phyloP scores from a whole-genome alignment of 1,140 invertebrate species.

The Lamellibrachia luymesi region DNA sequence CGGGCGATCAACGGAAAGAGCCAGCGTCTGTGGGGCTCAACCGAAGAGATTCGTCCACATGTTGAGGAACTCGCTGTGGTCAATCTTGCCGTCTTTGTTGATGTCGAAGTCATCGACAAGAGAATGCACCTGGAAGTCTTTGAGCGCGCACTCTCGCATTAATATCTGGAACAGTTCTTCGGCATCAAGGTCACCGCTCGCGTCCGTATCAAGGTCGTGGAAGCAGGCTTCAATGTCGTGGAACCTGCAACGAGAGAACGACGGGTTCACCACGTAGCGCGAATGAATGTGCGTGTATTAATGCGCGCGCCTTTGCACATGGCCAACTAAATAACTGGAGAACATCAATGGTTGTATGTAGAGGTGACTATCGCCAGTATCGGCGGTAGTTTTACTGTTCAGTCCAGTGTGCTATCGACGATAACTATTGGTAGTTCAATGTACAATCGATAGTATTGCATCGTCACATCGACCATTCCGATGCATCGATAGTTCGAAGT shows the following conservation, averaged over 20 bases:
- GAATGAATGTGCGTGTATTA: neutral
- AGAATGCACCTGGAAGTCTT: constrained; percentile 8
- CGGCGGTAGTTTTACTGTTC: too few relatives aligned
- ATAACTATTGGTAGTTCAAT: too few relatives aligned
- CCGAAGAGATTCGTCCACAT: constrained; percentile 15
- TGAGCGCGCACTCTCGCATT: constrained; percentile 1
- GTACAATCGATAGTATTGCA: too few relatives aligned
- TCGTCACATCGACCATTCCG: too few relatives aligned
- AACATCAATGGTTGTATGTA: too few relatives aligned
- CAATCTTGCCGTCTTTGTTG: constrained; percentile 4
- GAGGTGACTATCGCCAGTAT: too few relatives aligned
- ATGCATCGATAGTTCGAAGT: too few relatives aligned
- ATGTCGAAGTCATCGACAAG: constrained; percentile 15
- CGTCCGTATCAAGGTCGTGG: constrained; percentile 3
- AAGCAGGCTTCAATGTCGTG: constrained; percentile 4
- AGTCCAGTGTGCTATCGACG: too few relatives aligned
- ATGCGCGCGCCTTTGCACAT: neutral
- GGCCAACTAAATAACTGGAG: too few relatives aligned
- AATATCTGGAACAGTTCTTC: constrained; percentile 6
- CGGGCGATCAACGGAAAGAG: neutral
- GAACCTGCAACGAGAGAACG: neutral
- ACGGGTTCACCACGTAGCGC: neutral
- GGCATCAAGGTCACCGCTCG: neutral
- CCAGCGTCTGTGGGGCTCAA: neutral
- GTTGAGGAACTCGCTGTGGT: neutral